These are phyloP conservation scores for Piaya cayana DNA, from an alignment of 2,113 vertebrate genomes.

Conservation along the genomic window DNA sequence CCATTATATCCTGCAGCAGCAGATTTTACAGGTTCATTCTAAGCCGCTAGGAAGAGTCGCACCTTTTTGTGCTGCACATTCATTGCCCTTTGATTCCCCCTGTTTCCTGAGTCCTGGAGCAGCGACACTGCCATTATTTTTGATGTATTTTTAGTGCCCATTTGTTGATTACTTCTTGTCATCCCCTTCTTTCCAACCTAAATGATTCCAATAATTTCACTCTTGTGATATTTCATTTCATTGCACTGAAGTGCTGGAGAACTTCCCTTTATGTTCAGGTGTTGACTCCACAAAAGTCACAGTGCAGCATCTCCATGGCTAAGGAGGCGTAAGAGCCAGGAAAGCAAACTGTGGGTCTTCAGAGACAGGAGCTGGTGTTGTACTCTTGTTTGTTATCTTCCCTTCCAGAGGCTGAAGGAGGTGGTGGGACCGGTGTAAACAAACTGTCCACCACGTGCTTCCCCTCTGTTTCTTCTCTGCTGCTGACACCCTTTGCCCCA, in stretches of 20 bases:
- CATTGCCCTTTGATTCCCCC: not conserved
- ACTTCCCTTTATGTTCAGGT: not conserved
- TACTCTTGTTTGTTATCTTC: not conserved
- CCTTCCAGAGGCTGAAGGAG: not conserved
- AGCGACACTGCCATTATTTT: not conserved
- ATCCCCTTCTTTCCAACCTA: not conserved
- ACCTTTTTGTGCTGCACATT: not conserved
- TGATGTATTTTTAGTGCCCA: not conserved
- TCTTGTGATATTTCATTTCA: not conserved
- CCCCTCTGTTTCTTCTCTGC: not conserved
- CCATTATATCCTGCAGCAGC: not conserved
- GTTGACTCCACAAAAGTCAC: not conserved
- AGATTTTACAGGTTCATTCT: conserved; percentile 42
- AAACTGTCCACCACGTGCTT: not conserved
- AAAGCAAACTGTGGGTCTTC: not conserved
- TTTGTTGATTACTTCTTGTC: not conserved
- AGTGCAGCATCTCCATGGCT: not conserved
- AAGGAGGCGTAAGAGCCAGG: not conserved
- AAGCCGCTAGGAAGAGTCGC: not conserved
- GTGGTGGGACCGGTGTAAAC: not conserved
- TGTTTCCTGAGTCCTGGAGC: not conserved
- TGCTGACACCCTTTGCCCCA: not conserved
- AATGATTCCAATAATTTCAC: not conserved
- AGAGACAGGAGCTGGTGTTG: not conserved
- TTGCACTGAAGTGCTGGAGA: not conserved